Conservation (phyloP, 2,113 vertebrate genomes). For the Gyps fulvus region DNA sequence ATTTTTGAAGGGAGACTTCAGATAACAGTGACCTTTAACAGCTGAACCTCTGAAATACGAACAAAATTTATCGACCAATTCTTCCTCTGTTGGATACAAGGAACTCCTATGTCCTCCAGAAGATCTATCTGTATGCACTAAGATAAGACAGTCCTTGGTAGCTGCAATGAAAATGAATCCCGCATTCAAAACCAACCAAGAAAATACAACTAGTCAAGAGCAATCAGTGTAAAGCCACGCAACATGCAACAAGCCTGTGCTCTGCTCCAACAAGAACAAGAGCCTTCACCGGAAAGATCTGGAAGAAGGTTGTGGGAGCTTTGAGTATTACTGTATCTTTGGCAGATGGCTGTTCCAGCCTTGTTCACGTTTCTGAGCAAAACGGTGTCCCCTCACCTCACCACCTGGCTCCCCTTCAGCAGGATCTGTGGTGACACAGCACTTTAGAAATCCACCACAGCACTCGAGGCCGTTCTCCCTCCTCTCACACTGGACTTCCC, state of each 20-base stretch:
- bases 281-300: neutral
- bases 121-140: neutral
- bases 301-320: conserved; percentile 31
- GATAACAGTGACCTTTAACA: neutral
- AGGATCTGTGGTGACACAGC: neutral
- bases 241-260: neutral
- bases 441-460: neutral
- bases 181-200: neutral
- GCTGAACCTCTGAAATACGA: neutral
- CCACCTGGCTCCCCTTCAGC: neutral
- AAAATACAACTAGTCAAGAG: neutral
- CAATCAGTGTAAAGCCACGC: neutral
- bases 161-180: neutral
- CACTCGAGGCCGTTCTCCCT: neutral
- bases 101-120: neutral
- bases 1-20: neutral
- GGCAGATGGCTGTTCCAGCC: conserved; percentile 71
- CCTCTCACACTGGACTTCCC: neutral
- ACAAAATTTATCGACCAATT: fast-evolving
- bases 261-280: neutral
- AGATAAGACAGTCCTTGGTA: neutral
- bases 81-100: neutral
- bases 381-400: neutral
- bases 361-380: neutral
- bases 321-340: conserved; percentile 73